Evolutionary conservation across 1,140 invertebrate species (phyloP).

Genomic region (Muscidifurax raptorellus): DNA sequence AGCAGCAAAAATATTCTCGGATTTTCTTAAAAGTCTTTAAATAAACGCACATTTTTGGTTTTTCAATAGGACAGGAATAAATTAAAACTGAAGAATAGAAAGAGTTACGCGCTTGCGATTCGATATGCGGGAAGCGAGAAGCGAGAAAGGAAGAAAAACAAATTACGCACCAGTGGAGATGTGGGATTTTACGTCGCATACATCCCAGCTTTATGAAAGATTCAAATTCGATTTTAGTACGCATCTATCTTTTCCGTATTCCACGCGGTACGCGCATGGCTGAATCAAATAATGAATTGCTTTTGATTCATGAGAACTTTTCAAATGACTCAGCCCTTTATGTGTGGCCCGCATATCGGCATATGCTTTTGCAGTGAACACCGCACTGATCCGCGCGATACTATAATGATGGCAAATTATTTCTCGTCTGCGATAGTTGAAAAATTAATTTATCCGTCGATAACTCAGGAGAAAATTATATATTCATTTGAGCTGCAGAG

Average conservation of each 20-base stretch:
- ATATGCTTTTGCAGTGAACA: too few relatives aligned
- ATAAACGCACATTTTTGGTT: neutral
- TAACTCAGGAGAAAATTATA: too few relatives aligned
- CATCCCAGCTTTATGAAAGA: conserved; percentile 15
- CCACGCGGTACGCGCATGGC: neutral
- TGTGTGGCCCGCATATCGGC: neutral
- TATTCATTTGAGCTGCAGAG: too few relatives aligned
- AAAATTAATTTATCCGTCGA: too few relatives aligned
- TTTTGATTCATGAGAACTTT: neutral
- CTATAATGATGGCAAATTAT: neutral
- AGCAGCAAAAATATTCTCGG: too few relatives aligned
- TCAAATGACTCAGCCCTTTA: neutral
- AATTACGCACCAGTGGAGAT: conserved; percentile 8
- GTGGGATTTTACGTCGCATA: conserved; percentile 5
- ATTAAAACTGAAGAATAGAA: neutral
- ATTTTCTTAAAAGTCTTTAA: too few relatives aligned
- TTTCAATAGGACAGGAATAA: neutral
- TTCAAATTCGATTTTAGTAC: conserved; percentile 25
- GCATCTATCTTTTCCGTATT: neutral
- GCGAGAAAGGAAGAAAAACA: neutral
- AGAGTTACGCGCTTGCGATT: neutral
- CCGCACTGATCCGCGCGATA: neutral
- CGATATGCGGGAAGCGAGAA: neutral
- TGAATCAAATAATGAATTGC: neutral
- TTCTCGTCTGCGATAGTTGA: too few relatives aligned